Conservation (phyloP, 1,140 invertebrate genomes). For the Ceratoteleas bidentatus region DNA sequence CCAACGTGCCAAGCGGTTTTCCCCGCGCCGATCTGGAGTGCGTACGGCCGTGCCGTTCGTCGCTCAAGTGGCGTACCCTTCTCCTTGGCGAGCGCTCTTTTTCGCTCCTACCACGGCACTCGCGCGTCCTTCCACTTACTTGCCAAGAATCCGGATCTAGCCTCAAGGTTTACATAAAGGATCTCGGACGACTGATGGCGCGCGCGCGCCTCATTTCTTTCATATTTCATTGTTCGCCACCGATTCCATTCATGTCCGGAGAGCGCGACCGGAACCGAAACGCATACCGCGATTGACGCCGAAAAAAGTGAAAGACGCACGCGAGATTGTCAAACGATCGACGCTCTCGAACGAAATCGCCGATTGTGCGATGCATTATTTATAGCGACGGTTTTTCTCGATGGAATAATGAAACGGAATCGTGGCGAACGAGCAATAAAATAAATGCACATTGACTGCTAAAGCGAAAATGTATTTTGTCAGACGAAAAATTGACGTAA, state of each 20-base stretch:
- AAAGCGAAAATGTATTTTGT: neutral
- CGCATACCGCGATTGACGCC: too few species aligned
- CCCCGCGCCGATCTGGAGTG: conserved; percentile 69
- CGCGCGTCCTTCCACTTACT: conserved; percentile 61
- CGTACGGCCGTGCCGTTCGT: conserved; percentile 31
- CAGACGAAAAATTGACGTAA: neutral
- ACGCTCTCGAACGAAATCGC: too few species aligned
- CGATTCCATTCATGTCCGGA: conserved; percentile 16
- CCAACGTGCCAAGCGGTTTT: conserved; percentile 73
- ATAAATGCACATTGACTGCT: too few species aligned
- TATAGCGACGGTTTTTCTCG: too few species aligned
- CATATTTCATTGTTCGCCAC: conserved; percentile 53
- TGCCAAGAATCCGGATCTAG: conserved; percentile 79
- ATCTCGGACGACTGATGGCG: conserved; percentile 68
- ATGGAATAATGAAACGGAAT: too few species aligned
- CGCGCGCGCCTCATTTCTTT: conserved; percentile 59
- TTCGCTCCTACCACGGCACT: conserved; percentile 38
- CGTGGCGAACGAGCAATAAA: too few species aligned
- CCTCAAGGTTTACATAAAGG: conserved; percentile 79
- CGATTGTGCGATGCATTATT: too few species aligned
- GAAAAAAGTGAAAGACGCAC: too few species aligned
- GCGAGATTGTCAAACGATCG: too few species aligned
- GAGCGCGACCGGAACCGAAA: too few species aligned
- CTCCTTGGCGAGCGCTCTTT: conserved; percentile 53
- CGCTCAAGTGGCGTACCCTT: conserved; percentile 63